A percentile compares a stretch with the other conserved stretches of the same genome.
phyloP scores from a whole-genome alignment of 2,113 vertebrate species.

The Orthonyx spaldingii region DNA sequence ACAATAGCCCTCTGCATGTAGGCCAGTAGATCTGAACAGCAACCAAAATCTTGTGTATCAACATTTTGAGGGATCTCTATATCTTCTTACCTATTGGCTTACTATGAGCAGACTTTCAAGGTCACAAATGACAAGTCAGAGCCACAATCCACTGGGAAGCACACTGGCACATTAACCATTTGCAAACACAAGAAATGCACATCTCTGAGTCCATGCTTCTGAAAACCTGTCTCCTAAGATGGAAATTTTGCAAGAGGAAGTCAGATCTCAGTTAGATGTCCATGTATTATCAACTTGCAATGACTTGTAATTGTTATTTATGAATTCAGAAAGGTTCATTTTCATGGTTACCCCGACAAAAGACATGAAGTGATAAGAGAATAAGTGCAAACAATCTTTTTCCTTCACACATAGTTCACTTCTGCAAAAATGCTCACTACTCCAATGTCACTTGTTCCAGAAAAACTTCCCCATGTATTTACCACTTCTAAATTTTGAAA shows the following conservation, averaged over 20 bases:
- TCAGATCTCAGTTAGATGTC: not conserved
- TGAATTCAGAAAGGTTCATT: not conserved
- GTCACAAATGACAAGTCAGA: not conserved
- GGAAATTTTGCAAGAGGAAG: not conserved
- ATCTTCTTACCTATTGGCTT: not conserved
- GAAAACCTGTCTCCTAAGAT: not conserved
- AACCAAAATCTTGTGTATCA: not conserved
- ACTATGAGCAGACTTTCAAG: not conserved
- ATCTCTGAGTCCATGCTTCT: not conserved
- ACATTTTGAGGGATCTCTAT: not conserved
- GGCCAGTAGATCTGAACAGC: not conserved
- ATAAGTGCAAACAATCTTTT: not conserved
- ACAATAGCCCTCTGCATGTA: not conserved
- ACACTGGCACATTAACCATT: not conserved
- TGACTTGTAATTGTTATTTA: not conserved
- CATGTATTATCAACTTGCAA: not conserved
- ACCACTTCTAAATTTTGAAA: not conserved
- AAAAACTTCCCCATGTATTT: not conserved
- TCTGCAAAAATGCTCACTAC: not conserved
- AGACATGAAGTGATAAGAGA: not conserved
- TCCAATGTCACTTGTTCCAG: not conserved
- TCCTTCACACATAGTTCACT: not conserved
- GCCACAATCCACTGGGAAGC: not conserved
- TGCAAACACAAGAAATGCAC: not conserved
- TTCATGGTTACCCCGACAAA: not conserved